Base-by-base conservation (phyloP, 2,113 vertebrate genomes). In the Coreoperca whiteheadi region DNA sequence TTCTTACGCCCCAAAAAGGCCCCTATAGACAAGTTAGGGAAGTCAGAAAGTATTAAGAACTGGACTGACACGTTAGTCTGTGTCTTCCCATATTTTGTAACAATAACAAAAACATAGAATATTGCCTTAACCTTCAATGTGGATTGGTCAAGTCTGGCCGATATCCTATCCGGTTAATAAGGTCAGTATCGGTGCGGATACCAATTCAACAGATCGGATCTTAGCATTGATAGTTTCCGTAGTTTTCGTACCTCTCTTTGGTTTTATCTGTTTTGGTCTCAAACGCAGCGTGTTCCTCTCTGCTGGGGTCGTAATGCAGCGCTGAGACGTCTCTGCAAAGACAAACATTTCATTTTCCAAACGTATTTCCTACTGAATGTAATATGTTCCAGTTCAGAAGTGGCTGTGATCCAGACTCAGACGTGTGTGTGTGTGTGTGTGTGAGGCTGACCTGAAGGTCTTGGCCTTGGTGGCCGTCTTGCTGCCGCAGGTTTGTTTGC, bases 271-370 rank as follows among this genome's bases (percentile, higher is more conserved):
- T 75, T 88, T 96, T 97, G 77, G 83, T 96, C 95, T 99, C 98
- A 77, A 97, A 98, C 16, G 95, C 88, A 5, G 94, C 82, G 56
- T 99, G 98, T 65, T 98, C 97, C 37, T 97, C 91, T 85, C 89
- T 96, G 28, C 96, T 97, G 64, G 98, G 98, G 89, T 99, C 98
- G 37, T 99, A 99, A 74, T 94, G 98, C 79, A 99, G 86, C 2
- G 95, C 88, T 10, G 96, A 96, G 23, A 98, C 93, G 65, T 99
- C 97, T 89, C 98, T 99, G 72, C 28, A 83, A 60, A 10, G 51
- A 72, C 81, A 87, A 25, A 70, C 48, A 30, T 39, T 25, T 14
- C 0, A 34, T 23, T 50, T 14, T 1, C 41, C 15, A 3, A 41
- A 37, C 25, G 0, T 8, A 8, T 34, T 25, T 41, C 16, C 15